Percentiles rank a stretch among this genome's conserved stretches.
These are phyloP conservation scores for Setophaga petechia DNA, from an alignment of 2,113 vertebrate genomes.

Conservation along the genomic window DNA sequence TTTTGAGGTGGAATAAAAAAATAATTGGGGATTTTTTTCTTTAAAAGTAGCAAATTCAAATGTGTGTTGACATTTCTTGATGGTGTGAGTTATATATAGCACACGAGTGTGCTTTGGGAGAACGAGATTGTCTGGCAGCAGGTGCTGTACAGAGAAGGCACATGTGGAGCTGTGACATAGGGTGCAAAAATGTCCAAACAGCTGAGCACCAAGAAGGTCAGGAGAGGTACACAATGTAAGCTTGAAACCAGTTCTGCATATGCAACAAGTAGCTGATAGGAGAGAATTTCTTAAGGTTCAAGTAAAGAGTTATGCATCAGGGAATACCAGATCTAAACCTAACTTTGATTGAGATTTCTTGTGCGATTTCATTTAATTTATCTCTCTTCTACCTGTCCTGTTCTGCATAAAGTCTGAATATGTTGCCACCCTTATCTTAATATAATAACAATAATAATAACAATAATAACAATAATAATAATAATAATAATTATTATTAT, in stretches of 20 bases:
- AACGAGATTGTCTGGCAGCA: background rate
- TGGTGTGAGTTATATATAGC: background rate
- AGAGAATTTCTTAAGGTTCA: background rate
- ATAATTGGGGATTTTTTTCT: background rate
- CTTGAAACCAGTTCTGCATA: background rate
- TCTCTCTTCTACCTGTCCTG: background rate
- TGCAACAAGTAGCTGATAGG: background rate
- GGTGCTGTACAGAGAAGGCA: background rate
- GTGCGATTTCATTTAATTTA: fast-evolving
- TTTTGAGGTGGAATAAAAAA: background rate
- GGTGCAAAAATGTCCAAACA: background rate
- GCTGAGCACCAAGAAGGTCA: background rate
- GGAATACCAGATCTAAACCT: background rate
- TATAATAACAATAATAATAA: background rate
- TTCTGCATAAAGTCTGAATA: background rate
- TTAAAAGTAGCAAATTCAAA: background rate
- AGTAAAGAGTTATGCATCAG: background rate
- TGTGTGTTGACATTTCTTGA: background rate
- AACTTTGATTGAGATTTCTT: background rate
- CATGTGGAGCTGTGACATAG: background rate
- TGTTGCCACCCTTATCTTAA: background rate
- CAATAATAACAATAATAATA: background rate
- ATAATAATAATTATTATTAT: background rate
- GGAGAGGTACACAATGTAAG: background rate
- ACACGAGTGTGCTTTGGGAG: background rate